Conservation (phyloP, 2,888 invertebrate genomes). For the Bellardia pandia region DNA sequence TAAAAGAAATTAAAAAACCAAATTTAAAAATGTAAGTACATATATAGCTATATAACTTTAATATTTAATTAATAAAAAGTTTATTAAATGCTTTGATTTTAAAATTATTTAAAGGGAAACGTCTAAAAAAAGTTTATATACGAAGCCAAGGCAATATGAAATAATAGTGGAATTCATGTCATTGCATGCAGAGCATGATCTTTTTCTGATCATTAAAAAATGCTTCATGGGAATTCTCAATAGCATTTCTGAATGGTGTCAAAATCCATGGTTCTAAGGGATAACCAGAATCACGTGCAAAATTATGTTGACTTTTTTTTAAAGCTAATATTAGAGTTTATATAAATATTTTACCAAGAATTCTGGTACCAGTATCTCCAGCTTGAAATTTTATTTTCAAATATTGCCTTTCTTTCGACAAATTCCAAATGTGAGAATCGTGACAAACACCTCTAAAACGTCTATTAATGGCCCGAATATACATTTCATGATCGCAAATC, state of each 20-base stretch:
- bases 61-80: no score
- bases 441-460: no score
- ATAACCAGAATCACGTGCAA: constrained; percentile 27
- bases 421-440: no score
- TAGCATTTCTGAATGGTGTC: constrained; percentile 26
- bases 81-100: no score
- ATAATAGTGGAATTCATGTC: no score
- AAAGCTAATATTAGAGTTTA: neutral
- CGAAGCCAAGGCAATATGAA: no score
- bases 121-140: neutral
- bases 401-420: neutral
- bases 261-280: neutral
- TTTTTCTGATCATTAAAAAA: constrained; percentile 25
- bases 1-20: no score
- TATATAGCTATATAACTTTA: no score
- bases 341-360: neutral
- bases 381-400: neutral
- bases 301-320: neutral
- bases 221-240: constrained; percentile 11
- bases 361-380: neutral
- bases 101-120: no score
- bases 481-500: no score
- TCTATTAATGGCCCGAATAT: no score
- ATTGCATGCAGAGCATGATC: neutral
- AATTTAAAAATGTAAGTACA: no score